Base-by-base conservation (phyloP, 2,888 invertebrate genomes). In the Entomobrya proxima region DNA sequence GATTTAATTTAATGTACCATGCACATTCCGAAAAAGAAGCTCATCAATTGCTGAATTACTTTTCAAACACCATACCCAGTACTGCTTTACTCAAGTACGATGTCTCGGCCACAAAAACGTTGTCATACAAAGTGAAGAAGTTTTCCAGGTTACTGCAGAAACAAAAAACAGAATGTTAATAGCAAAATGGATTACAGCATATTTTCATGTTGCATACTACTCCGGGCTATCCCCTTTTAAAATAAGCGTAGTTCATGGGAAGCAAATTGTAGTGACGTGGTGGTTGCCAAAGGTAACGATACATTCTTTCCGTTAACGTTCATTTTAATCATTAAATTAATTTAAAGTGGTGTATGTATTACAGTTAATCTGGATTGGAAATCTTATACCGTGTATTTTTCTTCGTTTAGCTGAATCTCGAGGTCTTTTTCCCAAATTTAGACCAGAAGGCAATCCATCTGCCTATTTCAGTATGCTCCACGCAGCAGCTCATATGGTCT, bases 401-500 rank as follows among this genome's bases (percentile, higher is more conserved):
- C 35, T 78, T 15, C 78, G 78, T 7, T 21, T 47, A 32, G 78
- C 64, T n/a, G 78, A 78, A 35, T 78, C 78, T 0, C 64, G 78
- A 5, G 32, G 32, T 7, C 32, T 64, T 30, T 11, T 78, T 9
- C 18, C 18, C 1, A 50, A 78, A 5, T 50, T 78, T 50, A 9
- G 13, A 1, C 30, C 64, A 1, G 78, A 64, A 2, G 15, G 11
- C 5, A 35, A 78, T 64, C 78, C 78, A 21, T 21, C 78, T 13
- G 64, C 30, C 1, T 78, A 78, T 37, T 78, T 78, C 35, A 64
- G 78, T 32, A 24, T 64, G 11, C 18, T 78, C 18, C 78, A 78
- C 50, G 78, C 47, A 0, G 21, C 64, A 6, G 0, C 44, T n/a
- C 64, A 64, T 50, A n/a, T 50, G 2, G 4, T 64, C 11, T 78